Conservation (phyloP, 2,888 invertebrate genomes). For the Chloroclystis v-ata region DNA sequence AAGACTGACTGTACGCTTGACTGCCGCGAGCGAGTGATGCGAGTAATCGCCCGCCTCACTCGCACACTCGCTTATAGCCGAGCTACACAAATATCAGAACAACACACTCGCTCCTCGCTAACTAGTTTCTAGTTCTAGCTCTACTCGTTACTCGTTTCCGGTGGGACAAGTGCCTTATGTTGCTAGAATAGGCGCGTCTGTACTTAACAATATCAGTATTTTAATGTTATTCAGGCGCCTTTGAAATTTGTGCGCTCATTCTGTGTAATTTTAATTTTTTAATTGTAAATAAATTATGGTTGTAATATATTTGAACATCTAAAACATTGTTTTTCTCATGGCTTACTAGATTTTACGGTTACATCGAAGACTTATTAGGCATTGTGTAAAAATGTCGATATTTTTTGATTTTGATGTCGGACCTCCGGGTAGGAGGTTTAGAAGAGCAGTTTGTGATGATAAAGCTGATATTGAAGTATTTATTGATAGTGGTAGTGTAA, state of each 20-base stretch:
- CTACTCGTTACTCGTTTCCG: no score
- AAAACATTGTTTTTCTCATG: constrained; percentile 37
- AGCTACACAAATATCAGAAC: no score
- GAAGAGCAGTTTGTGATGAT: constrained; percentile 62
- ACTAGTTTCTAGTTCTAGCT: constrained; percentile 2
- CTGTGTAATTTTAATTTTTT: constrained; percentile 34
- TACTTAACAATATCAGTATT: constrained; percentile 27
- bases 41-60: no score
- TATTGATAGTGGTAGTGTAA: constrained; percentile 36
- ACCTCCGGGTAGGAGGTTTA: constrained; percentile 48
- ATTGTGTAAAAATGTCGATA: constrained; percentile 52
- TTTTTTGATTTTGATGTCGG: constrained; percentile 62
- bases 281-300: constrained; percentile 55
- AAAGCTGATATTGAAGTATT: constrained; percentile 50
- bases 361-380: not conserved
- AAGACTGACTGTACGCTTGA: no score
- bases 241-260: not conserved
- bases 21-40: no score
- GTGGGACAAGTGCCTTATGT: no score
- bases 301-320: constrained; percentile 65
- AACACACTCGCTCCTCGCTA: no score
- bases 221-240: constrained; percentile 8
- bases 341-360: constrained; percentile 40
- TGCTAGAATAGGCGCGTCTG: constrained; percentile 4
- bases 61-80: no score